Evolutionary conservation across 1,140 invertebrate species (phyloP).

Genomic region (Zophobas morio): DNA sequence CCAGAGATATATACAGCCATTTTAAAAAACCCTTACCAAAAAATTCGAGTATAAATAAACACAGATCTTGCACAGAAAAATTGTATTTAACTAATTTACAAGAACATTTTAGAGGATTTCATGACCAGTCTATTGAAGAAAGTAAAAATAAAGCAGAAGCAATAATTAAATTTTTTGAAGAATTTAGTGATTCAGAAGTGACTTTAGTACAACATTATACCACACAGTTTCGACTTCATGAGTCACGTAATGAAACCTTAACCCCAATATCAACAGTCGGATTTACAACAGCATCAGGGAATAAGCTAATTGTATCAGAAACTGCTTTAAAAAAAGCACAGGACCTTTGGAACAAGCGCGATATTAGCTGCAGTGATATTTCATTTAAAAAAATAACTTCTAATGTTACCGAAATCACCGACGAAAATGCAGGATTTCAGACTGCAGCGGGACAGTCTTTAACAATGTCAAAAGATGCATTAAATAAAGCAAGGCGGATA

Average conservation of each 20-base stretch:
- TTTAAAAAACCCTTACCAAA: too few relatives aligned
- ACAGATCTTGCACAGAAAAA: background rate
- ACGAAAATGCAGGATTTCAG: too few relatives aligned
- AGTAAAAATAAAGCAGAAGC: slow-evolving; percentile 27
- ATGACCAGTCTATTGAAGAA: slow-evolving; percentile 5
- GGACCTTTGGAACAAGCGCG: slow-evolving; percentile 52
- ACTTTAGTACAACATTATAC: background rate
- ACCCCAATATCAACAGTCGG: background rate
- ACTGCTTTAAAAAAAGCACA: slow-evolving; percentile 56
- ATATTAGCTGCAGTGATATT: background rate
- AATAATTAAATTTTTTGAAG: slow-evolving; percentile 8
- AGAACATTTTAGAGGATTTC: background rate
- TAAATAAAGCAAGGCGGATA: too few relatives aligned
- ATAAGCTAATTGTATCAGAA: slow-evolving; percentile 48
- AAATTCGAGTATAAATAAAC: background rate
- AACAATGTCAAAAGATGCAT: too few relatives aligned
- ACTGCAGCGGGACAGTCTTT: too few relatives aligned
- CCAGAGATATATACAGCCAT: slow-evolving; percentile 51
- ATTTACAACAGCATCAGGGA: slow-evolving; percentile 54
- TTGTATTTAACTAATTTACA: too few relatives aligned
- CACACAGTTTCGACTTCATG: background rate
- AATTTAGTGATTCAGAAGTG: slow-evolving; percentile 2
- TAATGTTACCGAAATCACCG: too few relatives aligned
- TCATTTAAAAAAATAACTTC: too few relatives aligned
- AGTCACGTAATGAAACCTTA: background rate